Base-by-base conservation (phyloP, 1,140 invertebrate species). In the Agrilus planipennis region DNA sequence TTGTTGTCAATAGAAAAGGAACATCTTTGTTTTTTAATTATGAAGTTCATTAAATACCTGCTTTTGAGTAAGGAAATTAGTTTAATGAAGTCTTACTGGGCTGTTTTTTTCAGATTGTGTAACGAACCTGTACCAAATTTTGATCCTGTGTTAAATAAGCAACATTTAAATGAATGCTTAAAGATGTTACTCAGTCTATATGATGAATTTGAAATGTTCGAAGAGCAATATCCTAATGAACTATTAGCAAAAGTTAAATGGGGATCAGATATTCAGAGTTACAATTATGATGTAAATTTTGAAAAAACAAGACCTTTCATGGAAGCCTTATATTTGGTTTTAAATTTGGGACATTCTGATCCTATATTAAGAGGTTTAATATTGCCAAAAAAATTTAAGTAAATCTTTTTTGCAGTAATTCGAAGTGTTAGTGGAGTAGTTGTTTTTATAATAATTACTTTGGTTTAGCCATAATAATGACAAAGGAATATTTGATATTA, bases 151-250 rank as follows among this genome's bases (percentile, higher is more conserved):
- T 69, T 77, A 19, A 77, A 77, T 46, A 57, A 65, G 29, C 65
- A 71, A 46, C 73, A 77, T 50, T 50, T 77, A 28, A 60, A 68
- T 39, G 75, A 77, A 48, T 77, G 75, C 34, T 55, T 77, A 0
- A 72, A 72, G 43, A 61, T 64, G 11, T 51, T 75, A 3, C 52
- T 76, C 0, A 50, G 53, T n/a, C 60, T 72, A 3, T 77, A 81
- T 54, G 70, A 73, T 43, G 52, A 69, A 34, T 55, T 51, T 28
- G 62, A 69, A 29, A 22, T 40, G 12, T 44, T 32, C 23, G n/a
- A 22, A 25, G 17, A 19, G 35, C 34, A 31, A 35, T 39, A 18
- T 41, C 40, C 15, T 34, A n/a, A n/a, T 37, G 30, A 22, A 41
- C 9, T 34, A 14, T 10, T 49, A 34, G 16, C 50, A 59, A 9